A percentile compares a stretch with the other conserved stretches of the same genome.
These are phyloP conservation scores for Volucella inflata DNA, from an alignment of 2,888 invertebrate genomes.

Conservation along the genomic window DNA sequence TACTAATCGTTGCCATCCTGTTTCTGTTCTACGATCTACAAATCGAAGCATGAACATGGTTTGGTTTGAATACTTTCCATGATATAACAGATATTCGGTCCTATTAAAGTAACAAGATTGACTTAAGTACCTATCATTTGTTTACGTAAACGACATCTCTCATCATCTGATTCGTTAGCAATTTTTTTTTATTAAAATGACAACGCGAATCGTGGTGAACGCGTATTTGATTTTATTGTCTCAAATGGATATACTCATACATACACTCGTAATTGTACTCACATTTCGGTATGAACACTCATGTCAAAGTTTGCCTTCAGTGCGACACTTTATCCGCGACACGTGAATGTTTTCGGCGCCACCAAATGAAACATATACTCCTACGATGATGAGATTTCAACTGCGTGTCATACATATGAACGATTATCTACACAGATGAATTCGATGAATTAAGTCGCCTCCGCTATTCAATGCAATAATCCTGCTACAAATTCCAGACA, in stretches of 20 bases:
- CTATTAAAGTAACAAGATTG: background rate
- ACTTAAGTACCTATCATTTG: background rate
- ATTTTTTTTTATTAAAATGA: conserved; percentile 14
- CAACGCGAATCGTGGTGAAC: background rate
- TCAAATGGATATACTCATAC: background rate
- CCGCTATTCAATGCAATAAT: conserved; percentile 56
- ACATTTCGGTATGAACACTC: background rate
- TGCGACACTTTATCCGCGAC: background rate
- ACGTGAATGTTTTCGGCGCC: conserved; percentile 29
- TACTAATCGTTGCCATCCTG: no score
- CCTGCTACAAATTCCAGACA: conserved; percentile 56
- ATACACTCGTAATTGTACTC: background rate
- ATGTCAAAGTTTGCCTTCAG: no score
- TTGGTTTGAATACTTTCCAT: no score
- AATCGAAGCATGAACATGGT: no score
- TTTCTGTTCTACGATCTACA: no score
- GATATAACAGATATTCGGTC: background rate
- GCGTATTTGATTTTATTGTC: conserved; percentile 12
- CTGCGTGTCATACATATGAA: background rate
- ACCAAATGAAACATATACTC: conserved; percentile 23
- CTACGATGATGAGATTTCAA: background rate
- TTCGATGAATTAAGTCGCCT: conserved; percentile 45
- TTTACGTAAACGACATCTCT: background rate
- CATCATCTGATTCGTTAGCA: background rate
- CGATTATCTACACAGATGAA: conserved; percentile 8